These are phyloP conservation scores for Sesamia nonagrioides DNA, from an alignment of 1,140 invertebrate genomes.

Conservation along the genomic window DNA sequence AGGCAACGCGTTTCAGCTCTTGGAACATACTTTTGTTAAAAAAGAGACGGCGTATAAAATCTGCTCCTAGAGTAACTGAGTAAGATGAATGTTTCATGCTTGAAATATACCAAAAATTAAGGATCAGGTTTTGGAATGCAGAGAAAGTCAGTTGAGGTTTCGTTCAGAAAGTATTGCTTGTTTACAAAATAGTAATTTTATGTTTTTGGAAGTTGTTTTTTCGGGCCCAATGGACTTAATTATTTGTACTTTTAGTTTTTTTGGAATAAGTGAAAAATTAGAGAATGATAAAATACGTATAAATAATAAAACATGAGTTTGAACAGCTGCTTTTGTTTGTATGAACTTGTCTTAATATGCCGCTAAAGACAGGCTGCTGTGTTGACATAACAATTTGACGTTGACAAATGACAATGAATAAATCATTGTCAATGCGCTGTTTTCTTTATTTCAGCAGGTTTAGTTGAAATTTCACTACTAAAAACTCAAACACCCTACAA, in stretches of 20 bases:
- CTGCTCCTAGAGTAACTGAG: not conserved
- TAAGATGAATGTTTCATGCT: not conserved
- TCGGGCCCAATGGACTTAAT: too few relatives aligned
- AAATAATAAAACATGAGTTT: too few relatives aligned
- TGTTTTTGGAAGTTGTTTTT: not conserved
- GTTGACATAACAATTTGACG: too few relatives aligned
- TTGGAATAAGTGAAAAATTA: too few relatives aligned
- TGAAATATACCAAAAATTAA: not conserved
- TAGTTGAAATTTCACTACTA: too few relatives aligned
- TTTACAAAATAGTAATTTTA: not conserved
- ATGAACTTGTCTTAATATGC: too few relatives aligned
- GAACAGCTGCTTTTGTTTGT: not conserved
- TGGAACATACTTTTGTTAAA: not conserved
- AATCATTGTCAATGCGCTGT: too few relatives aligned
- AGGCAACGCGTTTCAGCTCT: not conserved
- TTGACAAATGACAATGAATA: too few relatives aligned
- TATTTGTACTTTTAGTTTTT: too few relatives aligned
- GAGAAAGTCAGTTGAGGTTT: not conserved
- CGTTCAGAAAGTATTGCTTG: not conserved
- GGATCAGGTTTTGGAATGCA: not conserved
- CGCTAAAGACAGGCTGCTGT: too few relatives aligned
- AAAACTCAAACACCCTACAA: conserved; percentile 15
- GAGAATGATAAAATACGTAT: too few relatives aligned
- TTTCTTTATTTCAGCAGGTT: too few relatives aligned
- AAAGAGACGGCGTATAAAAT: not conserved